Percentiles rank a stretch among this genome's conserved stretches.
Evolutionary conservation across 1,140 invertebrate species (phyloP).

Genomic region (Hirudo medicinalis): DNA sequence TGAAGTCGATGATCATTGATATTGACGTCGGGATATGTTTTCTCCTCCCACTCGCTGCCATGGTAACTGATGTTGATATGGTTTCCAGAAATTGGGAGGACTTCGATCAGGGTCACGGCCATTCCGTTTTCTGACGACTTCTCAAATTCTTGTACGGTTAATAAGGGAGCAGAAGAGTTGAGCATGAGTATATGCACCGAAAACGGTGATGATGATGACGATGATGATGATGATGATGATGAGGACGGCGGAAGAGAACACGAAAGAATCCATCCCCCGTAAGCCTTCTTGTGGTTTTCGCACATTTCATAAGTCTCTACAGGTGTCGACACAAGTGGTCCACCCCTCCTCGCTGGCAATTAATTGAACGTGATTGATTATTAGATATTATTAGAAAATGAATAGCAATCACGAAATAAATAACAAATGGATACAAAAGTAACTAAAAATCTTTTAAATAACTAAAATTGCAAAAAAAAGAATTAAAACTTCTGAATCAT

Average conservation of each 20-base stretch:
- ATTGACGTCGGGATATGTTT: neutral
- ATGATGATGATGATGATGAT: neutral
- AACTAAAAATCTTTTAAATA: too few species aligned
- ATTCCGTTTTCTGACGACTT: neutral
- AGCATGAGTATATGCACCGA: neutral
- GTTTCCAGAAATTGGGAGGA: neutral
- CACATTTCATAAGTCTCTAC: conserved; percentile 31
- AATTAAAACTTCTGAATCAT: too few species aligned
- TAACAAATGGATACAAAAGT: too few species aligned
- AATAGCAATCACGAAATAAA: too few species aligned
- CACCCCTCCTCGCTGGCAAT: too few species aligned
- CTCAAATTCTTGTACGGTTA: neutral
- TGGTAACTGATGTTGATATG: neutral
- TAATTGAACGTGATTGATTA: too few species aligned
- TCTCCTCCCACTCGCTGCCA: neutral
- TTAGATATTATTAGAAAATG: too few species aligned
- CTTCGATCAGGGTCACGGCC: too few species aligned
- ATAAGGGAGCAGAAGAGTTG: neutral
- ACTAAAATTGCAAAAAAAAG: too few species aligned
- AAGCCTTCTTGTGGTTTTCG: conserved; percentile 35
- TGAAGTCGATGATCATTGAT: neutral
- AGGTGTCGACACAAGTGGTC: too few species aligned
- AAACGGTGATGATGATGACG: neutral
- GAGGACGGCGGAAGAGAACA: conserved; percentile 28
- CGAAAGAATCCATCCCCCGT: conserved; percentile 34